phyloP scores from a whole-genome alignment of 2,113 vertebrate genomes.

The Nicator chloris region DNA sequence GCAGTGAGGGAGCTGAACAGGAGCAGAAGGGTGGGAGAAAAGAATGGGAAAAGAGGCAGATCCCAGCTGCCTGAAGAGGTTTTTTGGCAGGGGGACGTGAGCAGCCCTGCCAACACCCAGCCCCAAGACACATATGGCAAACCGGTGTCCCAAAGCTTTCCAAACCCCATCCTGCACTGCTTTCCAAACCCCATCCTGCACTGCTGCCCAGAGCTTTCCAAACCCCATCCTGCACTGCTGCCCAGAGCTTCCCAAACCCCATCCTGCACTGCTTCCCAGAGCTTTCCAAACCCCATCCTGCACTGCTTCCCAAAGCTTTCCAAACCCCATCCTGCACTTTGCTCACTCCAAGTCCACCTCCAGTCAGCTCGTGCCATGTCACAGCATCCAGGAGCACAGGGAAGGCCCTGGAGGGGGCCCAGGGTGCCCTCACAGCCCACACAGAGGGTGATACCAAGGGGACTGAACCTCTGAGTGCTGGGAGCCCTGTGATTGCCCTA shows the following conservation, averaged over 20 bases:
- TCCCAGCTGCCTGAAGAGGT: not conserved
- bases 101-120: not conserved
- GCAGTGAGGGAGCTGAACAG: not conserved
- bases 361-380: accelerated
- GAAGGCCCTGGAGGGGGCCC: accelerated
- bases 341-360: not conserved
- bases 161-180: not conserved
- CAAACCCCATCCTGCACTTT: not conserved
- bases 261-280: not conserved
- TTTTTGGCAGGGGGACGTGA: not conserved
- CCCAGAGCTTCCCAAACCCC: too few relatives aligned
- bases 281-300: not conserved
- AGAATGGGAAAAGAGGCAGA: not conserved
- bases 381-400: not conserved
- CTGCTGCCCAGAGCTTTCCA: not conserved
- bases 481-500: not conserved
- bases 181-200: not conserved
- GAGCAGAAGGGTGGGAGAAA: not conserved
- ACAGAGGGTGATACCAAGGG: not conserved
- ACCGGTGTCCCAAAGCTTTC: not conserved
- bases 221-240: not conserved
- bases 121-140: not conserved
- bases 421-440: not conserved
- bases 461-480: not conserved
- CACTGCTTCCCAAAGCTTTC: not conserved